Conservation (phyloP, 2,888 invertebrate genomes). For the Mayetiola destructor region DNA sequence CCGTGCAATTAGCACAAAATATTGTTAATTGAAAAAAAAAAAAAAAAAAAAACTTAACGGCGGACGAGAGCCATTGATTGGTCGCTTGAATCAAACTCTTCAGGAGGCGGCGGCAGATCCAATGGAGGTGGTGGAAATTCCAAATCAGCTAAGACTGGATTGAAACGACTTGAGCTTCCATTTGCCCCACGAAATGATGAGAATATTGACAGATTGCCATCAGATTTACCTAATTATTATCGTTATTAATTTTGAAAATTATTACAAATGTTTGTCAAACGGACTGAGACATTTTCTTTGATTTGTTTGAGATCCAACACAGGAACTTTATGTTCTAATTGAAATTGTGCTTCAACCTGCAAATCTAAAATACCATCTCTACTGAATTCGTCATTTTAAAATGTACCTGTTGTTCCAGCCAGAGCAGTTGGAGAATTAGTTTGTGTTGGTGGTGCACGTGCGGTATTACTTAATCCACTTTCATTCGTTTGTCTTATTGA, state of each 20-base stretch:
- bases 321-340: no score
- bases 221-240: slow-evolving; percentile 27
- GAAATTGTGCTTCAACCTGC: no score
- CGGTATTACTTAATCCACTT: slow-evolving; percentile 23
- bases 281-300: neutral
- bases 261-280: neutral
- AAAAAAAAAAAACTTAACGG: no score
- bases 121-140: slow-evolving; percentile 80
- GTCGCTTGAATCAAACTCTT: slow-evolving; percentile 38
- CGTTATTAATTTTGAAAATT: neutral
- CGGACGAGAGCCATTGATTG: slow-evolving; percentile 21
- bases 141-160: slow-evolving; percentile 61
- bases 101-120: slow-evolving; percentile 65
- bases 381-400: no score
- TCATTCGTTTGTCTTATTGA: slow-evolving; percentile 66
- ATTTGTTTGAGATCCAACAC: neutral
- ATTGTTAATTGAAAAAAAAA: neutral
- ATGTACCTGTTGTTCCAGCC: no score
- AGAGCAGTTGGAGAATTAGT: neutral
- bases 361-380: no score
- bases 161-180: slow-evolving; percentile 54
- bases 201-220: slow-evolving; percentile 36
- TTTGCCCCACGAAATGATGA: slow-evolving; percentile 44
- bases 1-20: no score
- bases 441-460: slow-evolving; percentile 20